These are phyloP conservation scores for Bothrops jararaca DNA, from an alignment of 2,113 vertebrate genomes.

Conservation along the genomic window DNA sequence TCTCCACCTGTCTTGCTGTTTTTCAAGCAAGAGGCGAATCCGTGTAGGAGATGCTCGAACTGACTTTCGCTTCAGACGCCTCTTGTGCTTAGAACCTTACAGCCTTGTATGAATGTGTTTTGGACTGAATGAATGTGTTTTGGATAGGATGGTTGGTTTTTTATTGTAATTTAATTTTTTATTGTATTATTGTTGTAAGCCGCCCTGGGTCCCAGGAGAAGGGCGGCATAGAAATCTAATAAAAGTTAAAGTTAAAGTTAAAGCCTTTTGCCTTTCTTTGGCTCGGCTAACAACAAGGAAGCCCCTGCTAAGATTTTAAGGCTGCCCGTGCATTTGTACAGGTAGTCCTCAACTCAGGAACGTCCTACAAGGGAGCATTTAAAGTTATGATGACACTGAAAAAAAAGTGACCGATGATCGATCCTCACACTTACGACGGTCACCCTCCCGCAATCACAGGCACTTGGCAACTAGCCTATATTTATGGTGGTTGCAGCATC, in stretches of 20 bases:
- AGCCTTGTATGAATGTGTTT: no score
- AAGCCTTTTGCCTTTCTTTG: background rate
- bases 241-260: no score
- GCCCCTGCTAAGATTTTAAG: background rate
- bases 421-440: no score
- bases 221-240: no score
- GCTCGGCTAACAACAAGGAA: background rate
- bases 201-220: no score
- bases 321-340: accelerated
- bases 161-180: no score
- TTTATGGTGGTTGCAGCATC: no score
- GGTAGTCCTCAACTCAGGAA: background rate
- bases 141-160: no score
- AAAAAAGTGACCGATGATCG: background rate
- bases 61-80: background rate
- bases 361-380: background rate
- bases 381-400: background rate
- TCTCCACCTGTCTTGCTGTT: accelerated
- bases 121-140: no score
- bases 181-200: no score
- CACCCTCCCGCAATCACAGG: no score
- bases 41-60: accelerated
- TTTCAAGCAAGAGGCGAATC: accelerated
- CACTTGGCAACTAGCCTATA: no score
- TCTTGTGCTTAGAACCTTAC: background rate